Conservation (phyloP, 1,140 invertebrate genomes). For the Drosophila gunungcola region DNA sequence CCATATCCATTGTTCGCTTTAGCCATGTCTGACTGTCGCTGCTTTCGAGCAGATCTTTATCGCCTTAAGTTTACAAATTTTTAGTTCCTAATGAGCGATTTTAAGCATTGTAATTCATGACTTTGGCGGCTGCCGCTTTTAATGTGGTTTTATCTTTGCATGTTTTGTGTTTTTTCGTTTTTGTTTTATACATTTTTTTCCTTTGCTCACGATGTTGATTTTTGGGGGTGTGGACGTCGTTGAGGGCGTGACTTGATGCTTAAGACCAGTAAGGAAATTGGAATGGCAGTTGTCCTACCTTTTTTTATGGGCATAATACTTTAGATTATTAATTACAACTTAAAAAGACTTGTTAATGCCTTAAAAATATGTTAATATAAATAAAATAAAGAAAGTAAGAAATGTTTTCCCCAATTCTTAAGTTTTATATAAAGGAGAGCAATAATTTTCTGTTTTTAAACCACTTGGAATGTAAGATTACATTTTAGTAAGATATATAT, state of each 20-base stretch:
- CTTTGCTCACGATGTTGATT: slow-evolving; percentile 37
- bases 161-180: slow-evolving; percentile 13
- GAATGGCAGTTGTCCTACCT: slow-evolving; percentile 19
- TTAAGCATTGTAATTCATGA: slow-evolving; percentile 75
- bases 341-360: too few relatives aligned
- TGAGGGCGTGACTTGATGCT: slow-evolving; percentile 70
- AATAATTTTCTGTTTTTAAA: too few relatives aligned
- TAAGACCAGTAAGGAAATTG: slow-evolving; percentile 49
- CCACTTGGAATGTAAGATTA: too few relatives aligned
- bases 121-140: slow-evolving; percentile 61
- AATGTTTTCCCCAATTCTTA: too few relatives aligned
- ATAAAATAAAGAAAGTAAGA: too few relatives aligned
- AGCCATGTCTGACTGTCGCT: slow-evolving; percentile 32
- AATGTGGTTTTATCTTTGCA: slow-evolving; percentile 64
- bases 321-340: slow-evolving; percentile 13
- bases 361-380: too few relatives aligned
- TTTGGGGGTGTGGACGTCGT: slow-evolving; percentile 62
- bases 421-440: too few relatives aligned
- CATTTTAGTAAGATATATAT: too few relatives aligned
- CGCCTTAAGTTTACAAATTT: slow-evolving; percentile 75
- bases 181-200: slow-evolving; percentile 17
- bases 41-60: slow-evolving; percentile 62
- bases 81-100: slow-evolving; percentile 80
- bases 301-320: not conserved
- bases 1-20: slow-evolving; percentile 47